Percentiles rank a stretch among this genome's conserved stretches.
Evolutionary conservation across 2,113 vertebrate genomes (phyloP).

Genomic region (Arvicanthis niloticus): DNA sequence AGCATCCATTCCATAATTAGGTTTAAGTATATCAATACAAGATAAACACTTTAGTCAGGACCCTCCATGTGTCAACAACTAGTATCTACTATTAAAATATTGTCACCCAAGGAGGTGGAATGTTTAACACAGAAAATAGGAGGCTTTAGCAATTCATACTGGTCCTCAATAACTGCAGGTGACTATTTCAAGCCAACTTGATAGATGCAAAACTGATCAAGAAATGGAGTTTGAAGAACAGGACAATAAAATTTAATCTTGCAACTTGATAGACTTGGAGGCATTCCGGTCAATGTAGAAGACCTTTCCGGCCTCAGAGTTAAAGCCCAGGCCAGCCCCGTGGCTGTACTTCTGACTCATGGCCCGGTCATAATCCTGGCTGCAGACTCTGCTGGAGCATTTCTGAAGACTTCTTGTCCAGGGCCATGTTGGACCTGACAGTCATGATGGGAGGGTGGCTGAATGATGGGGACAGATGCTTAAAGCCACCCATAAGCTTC

Average conservation of each 20-base stretch:
- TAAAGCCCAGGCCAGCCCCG: constrained; percentile 92
- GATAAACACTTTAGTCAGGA: background rate
- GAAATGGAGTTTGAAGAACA: background rate
- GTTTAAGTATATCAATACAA: background rate
- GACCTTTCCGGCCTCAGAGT: constrained; percentile 83
- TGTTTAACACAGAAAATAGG: background rate
- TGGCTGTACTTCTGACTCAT: constrained; percentile 86
- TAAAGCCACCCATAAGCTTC: constrained; percentile 95
- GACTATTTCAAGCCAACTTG: no score
- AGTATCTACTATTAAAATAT: background rate
- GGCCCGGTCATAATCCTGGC: constrained; percentile 92
- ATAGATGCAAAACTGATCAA: background rate
- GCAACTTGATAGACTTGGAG: constrained; percentile 91
- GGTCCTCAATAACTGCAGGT: background rate
- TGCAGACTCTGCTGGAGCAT: constrained; percentile 90
- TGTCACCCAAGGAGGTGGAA: background rate
- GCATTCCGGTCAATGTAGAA: constrained; percentile 89
- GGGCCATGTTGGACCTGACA: constrained; percentile 89
- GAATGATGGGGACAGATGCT: constrained; percentile 84
- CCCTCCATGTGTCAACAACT: background rate
- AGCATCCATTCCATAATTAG: constrained; percentile 45
- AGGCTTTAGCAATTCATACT: background rate
- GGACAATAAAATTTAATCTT: constrained; percentile 80
- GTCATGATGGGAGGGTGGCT: background rate
- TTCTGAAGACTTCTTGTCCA: constrained; percentile 87